Base-by-base conservation (phyloP, 2,797 vertebrate genomes). In the Tachyglossus aculeatus region DNA sequence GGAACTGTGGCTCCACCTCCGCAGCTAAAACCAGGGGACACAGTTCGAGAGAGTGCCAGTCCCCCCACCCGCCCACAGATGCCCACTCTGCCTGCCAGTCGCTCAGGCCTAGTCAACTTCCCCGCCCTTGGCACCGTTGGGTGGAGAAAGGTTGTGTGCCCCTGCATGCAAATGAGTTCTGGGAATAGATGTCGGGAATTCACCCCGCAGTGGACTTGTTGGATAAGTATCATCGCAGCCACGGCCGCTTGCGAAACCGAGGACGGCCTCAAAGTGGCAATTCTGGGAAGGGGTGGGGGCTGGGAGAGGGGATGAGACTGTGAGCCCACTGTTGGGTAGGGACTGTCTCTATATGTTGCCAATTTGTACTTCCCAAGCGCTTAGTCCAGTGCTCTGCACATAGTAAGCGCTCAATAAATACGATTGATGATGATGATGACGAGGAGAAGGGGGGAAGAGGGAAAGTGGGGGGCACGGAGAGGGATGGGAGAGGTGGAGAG, bases 151-250 rank as follows among this genome's bases (percentile, higher is more conserved):
- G 39, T 72, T 60, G 47, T 43, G 51, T 67, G 78, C 63, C 22
- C 32, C 27, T 37, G 14, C 38, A 78, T 44, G 69, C 50, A 84
- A 67, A 84, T 78, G 55, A 74, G 41, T 33, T 34, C 66, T n/a
- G 66, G 73, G 74, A 86, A 90, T 83, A 36, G 54, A 66, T 45
- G 77, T 51, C 22, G 0, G 40, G 43, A 70, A 88, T 77, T 74
- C 65, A 83, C 71, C 77, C 67, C 81, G 58, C 67, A 59, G 39
- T 61, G n/a, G n/a, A n/a, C n/a, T n/a, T 55, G 50, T 67, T 64
- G 68, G 70, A 58, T 41, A 53, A 75, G 40, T 47, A 44, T 57
- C 63, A 52, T 59, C 76, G 74, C 77, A 74, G 55, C 79, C 74
- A 78, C 58, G 67, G 47, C 18, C 57, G 61, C 56, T 87, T 66